Conservation (phyloP, 2,888 invertebrate genomes). For the Phymatocera aterrima region DNA sequence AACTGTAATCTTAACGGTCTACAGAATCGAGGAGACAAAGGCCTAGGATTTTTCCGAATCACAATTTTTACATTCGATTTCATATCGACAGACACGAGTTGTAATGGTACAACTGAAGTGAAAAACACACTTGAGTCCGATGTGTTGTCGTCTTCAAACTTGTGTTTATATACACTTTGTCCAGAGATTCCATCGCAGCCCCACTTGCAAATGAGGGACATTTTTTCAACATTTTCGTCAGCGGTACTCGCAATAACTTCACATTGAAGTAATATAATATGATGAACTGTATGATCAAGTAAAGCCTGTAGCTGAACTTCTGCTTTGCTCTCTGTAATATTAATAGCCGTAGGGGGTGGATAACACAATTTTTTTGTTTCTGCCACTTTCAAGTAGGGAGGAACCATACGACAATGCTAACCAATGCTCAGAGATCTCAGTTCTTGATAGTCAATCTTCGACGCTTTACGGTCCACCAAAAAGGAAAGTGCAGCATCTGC, state of each 20-base stretch:
- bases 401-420: conserved; percentile 47
- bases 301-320: conserved; percentile 9
- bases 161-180: conserved; percentile 46
- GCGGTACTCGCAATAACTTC: not conserved
- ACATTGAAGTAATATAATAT: not conserved
- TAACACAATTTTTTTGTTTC: conserved; percentile 56
- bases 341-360: conserved; percentile 51
- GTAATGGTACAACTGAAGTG: conserved; percentile 45
- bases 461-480: conserved; percentile 57
- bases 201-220: conserved; percentile 46
- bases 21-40: conserved; percentile 43
- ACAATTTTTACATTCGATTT: not conserved
- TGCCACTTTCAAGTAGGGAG: conserved; percentile 58
- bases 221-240: not conserved
- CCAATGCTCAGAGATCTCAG: conserved; percentile 58
- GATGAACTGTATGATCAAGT: not conserved
- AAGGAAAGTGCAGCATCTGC: conserved; percentile 58
- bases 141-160: conserved; percentile 40
- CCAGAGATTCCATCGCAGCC: conserved; percentile 47
- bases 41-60: conserved; percentile 44
- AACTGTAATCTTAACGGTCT: conserved; percentile 45
- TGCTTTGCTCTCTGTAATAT: not conserved
- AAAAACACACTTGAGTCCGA: conserved; percentile 45
- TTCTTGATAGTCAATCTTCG: conserved; percentile 58
- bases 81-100: conserved; percentile 8